These are phyloP conservation scores for Callithrix jacchus DNA, from an alignment of 2,113 vertebrate species.

Conservation along the genomic window DNA sequence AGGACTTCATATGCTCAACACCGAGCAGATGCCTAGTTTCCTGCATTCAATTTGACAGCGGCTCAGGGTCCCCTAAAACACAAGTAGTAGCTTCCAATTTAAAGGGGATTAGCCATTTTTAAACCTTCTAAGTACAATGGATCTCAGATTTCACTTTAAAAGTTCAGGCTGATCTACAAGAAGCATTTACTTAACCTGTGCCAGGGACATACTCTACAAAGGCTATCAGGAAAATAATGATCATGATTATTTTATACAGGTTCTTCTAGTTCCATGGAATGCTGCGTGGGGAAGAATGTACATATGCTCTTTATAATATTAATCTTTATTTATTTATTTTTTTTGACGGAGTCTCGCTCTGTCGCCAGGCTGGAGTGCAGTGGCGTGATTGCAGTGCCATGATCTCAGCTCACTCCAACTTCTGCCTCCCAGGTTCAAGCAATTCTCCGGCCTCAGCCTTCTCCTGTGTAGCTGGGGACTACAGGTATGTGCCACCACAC, in stretches of 20 bases:
- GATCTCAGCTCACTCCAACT: too few relatives aligned
- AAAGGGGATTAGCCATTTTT: neutral
- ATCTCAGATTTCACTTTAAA: neutral
- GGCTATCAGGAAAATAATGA: slow-evolving; percentile 5
- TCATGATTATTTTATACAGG: neutral
- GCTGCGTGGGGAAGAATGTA: neutral
- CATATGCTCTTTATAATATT: neutral
- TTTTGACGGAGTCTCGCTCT: too few relatives aligned
- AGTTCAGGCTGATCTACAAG: neutral
- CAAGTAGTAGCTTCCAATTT: neutral
- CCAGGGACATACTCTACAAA: neutral
- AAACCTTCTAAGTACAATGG: neutral
- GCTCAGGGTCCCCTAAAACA: neutral
- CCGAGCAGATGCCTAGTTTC: fast-evolving
- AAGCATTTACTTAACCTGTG: neutral
- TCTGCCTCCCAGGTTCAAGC: too few relatives aligned
- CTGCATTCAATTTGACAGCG: neutral
- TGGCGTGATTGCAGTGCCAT: too few relatives aligned
- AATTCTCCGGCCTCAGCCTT: too few relatives aligned
- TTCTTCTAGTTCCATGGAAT: slow-evolving; percentile 51
- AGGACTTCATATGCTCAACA: neutral
- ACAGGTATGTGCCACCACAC: too few relatives aligned
- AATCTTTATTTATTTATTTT: neutral
- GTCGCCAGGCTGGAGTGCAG: too few relatives aligned
- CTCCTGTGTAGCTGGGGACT: too few relatives aligned